Conservation (phyloP, 1,140 invertebrate genomes). For the Brachionus sp. region DNA sequence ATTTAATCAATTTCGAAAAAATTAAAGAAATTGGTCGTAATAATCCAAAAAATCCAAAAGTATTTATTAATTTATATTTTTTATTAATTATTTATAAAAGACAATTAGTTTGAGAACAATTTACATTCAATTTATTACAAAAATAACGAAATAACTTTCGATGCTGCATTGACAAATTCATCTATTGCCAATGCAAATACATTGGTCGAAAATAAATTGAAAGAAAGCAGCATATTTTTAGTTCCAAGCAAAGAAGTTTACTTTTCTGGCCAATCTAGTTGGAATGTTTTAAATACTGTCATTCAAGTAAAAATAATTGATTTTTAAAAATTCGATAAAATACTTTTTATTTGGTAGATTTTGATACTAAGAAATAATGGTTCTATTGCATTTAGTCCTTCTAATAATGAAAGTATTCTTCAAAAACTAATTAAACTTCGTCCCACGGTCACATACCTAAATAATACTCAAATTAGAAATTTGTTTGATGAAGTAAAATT, state of each 20-base stretch:
- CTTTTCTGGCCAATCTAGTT: neutral
- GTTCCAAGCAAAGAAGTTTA: neutral
- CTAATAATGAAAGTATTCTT: neutral
- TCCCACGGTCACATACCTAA: neutral
- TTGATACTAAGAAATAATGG: neutral
- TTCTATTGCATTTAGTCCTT: neutral
- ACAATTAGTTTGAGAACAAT: neutral
- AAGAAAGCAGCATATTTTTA: neutral
- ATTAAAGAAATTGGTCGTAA: neutral
- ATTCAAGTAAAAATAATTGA: conserved; percentile 10
- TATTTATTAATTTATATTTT: neutral
- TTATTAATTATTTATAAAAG: neutral
- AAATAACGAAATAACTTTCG: neutral
- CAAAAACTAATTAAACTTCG: neutral
- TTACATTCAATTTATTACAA: conserved; percentile 23
- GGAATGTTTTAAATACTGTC: neutral
- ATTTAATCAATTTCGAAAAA: neutral
- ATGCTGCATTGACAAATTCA: neutral
- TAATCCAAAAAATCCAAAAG: neutral
- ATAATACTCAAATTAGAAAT: neutral
- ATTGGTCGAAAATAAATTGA: neutral
- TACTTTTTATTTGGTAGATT: neutral
- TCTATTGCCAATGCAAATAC: neutral
- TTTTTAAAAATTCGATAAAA: neutral
- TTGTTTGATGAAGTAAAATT: neutral